Conservation (phyloP, 2,888 invertebrate species). For the Ormia ochracea region DNA sequence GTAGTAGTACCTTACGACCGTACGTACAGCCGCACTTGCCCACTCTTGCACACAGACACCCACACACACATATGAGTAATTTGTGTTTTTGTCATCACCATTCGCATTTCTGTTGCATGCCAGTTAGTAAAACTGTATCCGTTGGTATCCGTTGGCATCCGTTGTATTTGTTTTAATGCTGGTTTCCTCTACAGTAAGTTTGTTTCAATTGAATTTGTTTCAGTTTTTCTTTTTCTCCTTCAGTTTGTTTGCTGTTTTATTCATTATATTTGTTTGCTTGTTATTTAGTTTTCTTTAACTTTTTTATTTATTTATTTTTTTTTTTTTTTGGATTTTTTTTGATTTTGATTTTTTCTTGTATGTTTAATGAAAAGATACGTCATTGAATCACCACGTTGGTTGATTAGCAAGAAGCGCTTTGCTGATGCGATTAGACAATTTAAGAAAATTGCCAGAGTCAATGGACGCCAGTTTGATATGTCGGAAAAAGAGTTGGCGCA, state of each 20-base stretch:
- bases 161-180: constrained; percentile 36
- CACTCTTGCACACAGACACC: neutral
- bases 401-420: constrained; percentile 79
- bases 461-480: constrained; percentile 77
- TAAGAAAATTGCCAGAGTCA: constrained; percentile 79
- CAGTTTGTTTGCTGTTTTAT: constrained; percentile 34
- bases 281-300: constrained; percentile 25
- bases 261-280: constrained; percentile 37
- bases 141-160: constrained; percentile 12
- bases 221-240: constrained; percentile 34
- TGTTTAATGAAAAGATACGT: constrained; percentile 77
- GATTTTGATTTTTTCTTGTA: constrained; percentile 38
- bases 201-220: constrained; percentile 61
- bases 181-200: constrained; percentile 44
- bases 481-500: constrained; percentile 76
- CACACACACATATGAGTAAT: neutral
- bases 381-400: constrained; percentile 83
- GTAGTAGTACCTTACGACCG: constrained; percentile 38
- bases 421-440: constrained; percentile 78
- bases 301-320: constrained; percentile 23
- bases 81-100: neutral
- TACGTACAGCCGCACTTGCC: neutral
- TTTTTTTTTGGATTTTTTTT: constrained; percentile 10
- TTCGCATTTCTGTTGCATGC: neutral
- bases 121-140: neutral